Conservation (phyloP, 2,113 vertebrate species). For the Prochilodus magdalenae region DNA sequence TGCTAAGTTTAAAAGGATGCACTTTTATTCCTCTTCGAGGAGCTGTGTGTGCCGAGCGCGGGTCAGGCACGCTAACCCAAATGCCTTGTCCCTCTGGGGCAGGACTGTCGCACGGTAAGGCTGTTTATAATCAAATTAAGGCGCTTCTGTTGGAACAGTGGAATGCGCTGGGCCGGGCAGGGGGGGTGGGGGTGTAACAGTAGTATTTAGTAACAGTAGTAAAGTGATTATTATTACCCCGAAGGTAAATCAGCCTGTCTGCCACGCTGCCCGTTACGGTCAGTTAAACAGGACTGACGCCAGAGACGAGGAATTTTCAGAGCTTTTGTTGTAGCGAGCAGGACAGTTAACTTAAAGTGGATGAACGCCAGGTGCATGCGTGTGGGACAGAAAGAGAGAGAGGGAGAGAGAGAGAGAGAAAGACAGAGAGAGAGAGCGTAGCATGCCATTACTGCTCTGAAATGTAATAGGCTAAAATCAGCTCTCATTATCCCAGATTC, state of each 20-base stretch:
- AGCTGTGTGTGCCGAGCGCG: background rate
- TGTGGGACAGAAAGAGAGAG: too few species aligned
- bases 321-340: slow-evolving; percentile 68
- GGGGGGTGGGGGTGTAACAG: slow-evolving; percentile 61
- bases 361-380: background rate
- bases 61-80: background rate
- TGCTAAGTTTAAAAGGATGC: background rate
- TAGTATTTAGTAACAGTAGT: slow-evolving; percentile 59
- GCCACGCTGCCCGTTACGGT: slow-evolving; percentile 52
- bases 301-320: slow-evolving; percentile 72
- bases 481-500: too few species aligned
- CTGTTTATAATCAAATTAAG: slow-evolving; percentile 74
- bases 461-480: background rate
- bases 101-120: slow-evolving; percentile 56
- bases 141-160: slow-evolving; percentile 46
- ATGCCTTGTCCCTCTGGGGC: background rate
- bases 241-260: slow-evolving; percentile 72
- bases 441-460: background rate
- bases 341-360: slow-evolving; percentile 59
- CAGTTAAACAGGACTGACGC: slow-evolving; percentile 66
- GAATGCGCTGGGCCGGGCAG: too few species aligned
- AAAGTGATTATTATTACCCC: slow-evolving; percentile 70
- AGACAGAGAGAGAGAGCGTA: background rate
- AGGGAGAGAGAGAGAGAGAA: background rate
- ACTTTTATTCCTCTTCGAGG: background rate